These are phyloP conservation scores for Eugnorisma glareosa DNA, from an alignment of 2,888 invertebrate genomes.

Conservation along the genomic window DNA sequence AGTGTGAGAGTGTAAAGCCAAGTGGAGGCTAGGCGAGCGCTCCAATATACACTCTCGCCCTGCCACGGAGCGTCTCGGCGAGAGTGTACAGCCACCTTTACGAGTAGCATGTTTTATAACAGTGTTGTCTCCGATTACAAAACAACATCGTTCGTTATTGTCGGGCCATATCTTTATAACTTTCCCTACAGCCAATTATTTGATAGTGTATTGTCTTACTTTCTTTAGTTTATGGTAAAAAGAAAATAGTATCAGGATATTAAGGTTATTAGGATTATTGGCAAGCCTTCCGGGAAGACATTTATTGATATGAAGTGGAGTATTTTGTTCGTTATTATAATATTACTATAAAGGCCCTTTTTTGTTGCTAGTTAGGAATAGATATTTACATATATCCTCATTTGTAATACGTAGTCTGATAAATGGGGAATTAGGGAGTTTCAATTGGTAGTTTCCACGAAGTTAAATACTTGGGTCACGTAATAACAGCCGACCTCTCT, in stretches of 20 bases:
- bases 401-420: neutral
- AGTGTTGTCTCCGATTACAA: conserved; percentile 54
- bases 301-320: neutral
- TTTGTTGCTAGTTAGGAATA: neutral
- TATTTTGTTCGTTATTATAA: neutral
- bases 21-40: too few species aligned
- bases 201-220: conserved; percentile 39
- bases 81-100: conserved; percentile 1
- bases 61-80: neutral
- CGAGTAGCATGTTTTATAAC: conserved; percentile 39
- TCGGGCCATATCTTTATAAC: conserved; percentile 49
- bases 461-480: too few species aligned
- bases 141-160: conserved; percentile 51
- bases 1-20: neutral
- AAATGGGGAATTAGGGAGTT: neutral
- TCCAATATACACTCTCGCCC: neutral
- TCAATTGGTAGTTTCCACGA: too few species aligned
- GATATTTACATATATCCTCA: neutral
- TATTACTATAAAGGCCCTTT: neutral
- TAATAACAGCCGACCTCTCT: too few species aligned
- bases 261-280: conserved; percentile 13
- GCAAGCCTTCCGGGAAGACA: neutral
- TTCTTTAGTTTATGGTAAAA: conserved; percentile 12
- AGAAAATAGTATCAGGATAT: conserved; percentile 4
- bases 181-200: conserved; percentile 50